Conservation (phyloP, 2,888 invertebrate species). For the Scelioninae gen. 1 region DNA sequence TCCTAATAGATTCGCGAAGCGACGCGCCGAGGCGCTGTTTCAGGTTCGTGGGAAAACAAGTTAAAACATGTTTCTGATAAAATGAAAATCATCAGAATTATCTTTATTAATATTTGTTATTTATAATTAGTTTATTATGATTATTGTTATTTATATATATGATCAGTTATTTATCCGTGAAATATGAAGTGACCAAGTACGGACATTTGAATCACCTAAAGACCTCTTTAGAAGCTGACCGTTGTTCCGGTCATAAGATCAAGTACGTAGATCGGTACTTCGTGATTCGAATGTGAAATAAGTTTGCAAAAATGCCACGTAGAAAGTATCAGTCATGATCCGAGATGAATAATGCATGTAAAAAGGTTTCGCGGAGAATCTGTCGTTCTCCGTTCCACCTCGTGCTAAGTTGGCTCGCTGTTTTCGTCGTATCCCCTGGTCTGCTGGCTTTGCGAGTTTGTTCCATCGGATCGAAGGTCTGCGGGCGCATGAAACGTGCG, state of each 20-base stretch:
- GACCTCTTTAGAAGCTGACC: conserved; percentile 53
- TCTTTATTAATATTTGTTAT: no score
- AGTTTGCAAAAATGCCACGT: conserved; percentile 79
- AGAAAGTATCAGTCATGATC: conserved; percentile 81
- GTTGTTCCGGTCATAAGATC: conserved; percentile 63
- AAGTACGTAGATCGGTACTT: conserved; percentile 66
- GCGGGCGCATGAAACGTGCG: conserved; percentile 58
- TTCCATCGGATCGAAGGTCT: conserved; percentile 48
- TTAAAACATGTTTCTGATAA: no score
- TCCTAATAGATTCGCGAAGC: no score
- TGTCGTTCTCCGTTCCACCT: conserved; percentile 53
- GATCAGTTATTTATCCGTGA: conserved; percentile 36
- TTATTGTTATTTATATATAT: no score
- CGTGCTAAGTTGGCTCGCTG: conserved; percentile 24
- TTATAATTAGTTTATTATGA: no score
- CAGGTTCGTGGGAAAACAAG: no score
- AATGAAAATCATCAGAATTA: no score
- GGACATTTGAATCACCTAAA: conserved; percentile 38
- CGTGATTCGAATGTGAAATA: conserved; percentile 76
- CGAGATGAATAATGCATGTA: conserved; percentile 81
- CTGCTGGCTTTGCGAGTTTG: conserved; percentile 36
- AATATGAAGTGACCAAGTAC: conserved; percentile 57
- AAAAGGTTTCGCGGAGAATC: conserved; percentile 71
- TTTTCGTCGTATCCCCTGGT: conserved; percentile 54
- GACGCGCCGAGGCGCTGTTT: no score